Evolutionary conservation across 2,113 vertebrate species (phyloP), one percentile per base, ranked within the genome.

Genomic region (Bufo gargarizans): DNA sequence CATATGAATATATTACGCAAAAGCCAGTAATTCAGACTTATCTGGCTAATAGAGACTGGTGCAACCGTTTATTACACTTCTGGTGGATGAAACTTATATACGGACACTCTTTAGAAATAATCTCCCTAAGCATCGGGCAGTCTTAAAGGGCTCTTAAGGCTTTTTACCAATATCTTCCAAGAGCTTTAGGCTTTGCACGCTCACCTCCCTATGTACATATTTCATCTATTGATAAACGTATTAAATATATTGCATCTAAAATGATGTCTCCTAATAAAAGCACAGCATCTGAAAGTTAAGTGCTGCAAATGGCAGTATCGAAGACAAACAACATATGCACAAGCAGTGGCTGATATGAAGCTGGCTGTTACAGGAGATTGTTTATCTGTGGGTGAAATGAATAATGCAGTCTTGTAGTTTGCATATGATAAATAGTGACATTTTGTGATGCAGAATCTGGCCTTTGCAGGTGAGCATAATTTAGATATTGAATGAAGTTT

Each of bases 391-490:
- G 82, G 87, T 89, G 82, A 84, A 84, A 89, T 89, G 87, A 89
- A 89, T 89, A 89, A 89, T 89, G 81, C 81, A 89, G 87, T 89
- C 87, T 77, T 84, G 87, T 89, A 69, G 82, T 89, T 89, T 89
- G 87, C 87, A 89, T 89, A 89, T 89, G 87, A 89, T 89, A 89
- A 84, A 89, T 78, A 84, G 87, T 89, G 87, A 89, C 87, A 89
- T 89, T 89, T 89, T 89, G 67, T 58, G 87, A 89, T 89, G 87
- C 87, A 89, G 87, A 89, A 78, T 89, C 81, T 89, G 87, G 87
- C 87, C 87, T 89, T 89, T 89, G 82, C 87, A 89, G 81, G 87
- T 89, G 87, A 89, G 87, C 87, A 89, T 89, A 89, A 89, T 89
- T 89, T 84, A 89, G 81, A 89, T 84, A 69, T 78, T 77, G 81